phyloP scores from a whole-genome alignment of 2,888 invertebrate species.

The Archips xylosteana region DNA sequence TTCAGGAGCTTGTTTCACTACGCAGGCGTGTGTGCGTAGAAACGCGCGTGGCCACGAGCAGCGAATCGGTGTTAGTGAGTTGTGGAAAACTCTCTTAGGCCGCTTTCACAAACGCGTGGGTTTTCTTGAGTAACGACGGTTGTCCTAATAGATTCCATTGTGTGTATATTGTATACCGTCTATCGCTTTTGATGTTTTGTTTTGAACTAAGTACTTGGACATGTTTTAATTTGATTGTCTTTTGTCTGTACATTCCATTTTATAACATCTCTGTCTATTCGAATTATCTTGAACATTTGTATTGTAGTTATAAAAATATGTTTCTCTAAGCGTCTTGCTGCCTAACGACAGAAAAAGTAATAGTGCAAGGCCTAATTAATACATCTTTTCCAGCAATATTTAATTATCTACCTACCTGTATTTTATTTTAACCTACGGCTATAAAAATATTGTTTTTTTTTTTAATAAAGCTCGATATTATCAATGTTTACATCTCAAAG shows the following conservation, averaged over 20 bases:
- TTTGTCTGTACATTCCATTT: constrained; percentile 2
- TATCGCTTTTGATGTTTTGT: constrained; percentile 38
- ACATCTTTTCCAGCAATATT: background rate
- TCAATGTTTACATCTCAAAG: constrained; percentile 7
- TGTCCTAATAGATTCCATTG: constrained; percentile 62
- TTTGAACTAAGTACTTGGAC: constrained; percentile 21
- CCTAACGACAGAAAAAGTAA: background rate
- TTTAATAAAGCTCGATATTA: background rate
- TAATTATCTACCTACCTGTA: background rate
- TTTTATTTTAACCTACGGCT: background rate
- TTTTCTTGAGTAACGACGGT: constrained; percentile 69
- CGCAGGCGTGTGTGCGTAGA: constrained; percentile 77
- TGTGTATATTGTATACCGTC: constrained; percentile 52
- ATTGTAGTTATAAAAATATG: background rate
- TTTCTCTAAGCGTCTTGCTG: background rate
- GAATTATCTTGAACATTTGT: background rate
- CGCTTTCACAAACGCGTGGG: constrained; percentile 73
- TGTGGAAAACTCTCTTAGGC: constrained; percentile 83
- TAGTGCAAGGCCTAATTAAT: no score
- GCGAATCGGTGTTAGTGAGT: constrained; percentile 79
- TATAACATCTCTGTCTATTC: constrained; percentile 4
- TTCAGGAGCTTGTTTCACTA: constrained; percentile 81
- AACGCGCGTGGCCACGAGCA: constrained; percentile 76
- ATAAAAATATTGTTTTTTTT: background rate
- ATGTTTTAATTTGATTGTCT: constrained; percentile 18